Evolutionary conservation across 2,888 invertebrate species (phyloP).

Genomic region (Noctua fimbriata): DNA sequence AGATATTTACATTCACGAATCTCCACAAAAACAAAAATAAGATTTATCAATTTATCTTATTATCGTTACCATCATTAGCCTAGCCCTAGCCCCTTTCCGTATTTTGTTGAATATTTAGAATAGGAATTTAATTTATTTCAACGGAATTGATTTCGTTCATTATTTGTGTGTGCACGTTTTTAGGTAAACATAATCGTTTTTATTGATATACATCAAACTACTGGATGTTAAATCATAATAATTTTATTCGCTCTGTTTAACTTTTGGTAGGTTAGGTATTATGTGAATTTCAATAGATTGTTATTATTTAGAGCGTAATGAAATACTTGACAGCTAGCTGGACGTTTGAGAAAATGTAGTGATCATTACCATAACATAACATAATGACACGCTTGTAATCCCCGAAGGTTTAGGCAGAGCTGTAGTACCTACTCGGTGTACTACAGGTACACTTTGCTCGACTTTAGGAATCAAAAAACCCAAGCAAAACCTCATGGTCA

Average conservation of each 20-base stretch:
- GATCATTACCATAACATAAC: background rate
- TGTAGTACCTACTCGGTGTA: background rate
- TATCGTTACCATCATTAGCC: background rate
- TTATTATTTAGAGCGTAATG: constrained; percentile 34
- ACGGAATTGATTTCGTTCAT: background rate
- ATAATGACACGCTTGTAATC: background rate
- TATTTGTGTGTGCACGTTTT: background rate
- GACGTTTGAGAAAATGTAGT: background rate
- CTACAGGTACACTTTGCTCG: background rate
- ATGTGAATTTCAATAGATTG: constrained; percentile 17
- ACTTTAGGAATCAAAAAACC: background rate
- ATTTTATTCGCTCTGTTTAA: constrained; percentile 45
- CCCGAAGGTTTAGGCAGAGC: background rate
- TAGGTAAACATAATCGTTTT: background rate
- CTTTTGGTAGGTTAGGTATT: background rate
- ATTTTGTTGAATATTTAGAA: background rate
- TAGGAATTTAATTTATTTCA: background rate
- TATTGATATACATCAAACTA: constrained; percentile 9
- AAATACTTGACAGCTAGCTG: background rate
- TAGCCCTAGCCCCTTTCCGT: background rate
- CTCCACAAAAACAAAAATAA: background rate
- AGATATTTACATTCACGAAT: background rate
- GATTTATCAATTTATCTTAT: too few species aligned
- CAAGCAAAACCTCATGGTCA: background rate
- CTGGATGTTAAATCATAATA: constrained; percentile 18